Conservation (phyloP, 2,888 invertebrate genomes). For the Meteorus colon region DNA sequence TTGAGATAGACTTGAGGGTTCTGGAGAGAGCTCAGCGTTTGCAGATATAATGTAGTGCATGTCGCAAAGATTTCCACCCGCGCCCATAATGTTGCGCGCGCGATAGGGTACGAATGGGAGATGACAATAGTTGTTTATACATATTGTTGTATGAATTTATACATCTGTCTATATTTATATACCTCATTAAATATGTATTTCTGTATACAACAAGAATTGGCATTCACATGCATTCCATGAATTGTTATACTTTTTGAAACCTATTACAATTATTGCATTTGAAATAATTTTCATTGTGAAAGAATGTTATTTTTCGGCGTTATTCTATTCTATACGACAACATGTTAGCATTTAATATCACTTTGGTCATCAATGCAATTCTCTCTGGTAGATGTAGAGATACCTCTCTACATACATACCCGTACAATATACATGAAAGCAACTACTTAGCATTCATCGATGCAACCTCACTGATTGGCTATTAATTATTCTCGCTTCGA, state of each 20-base stretch:
- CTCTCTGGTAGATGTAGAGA: neutral
- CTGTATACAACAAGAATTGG: slow-evolving; percentile 4
- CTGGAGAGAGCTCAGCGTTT: slow-evolving; percentile 57
- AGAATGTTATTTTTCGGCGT: no score
- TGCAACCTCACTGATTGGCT: slow-evolving; percentile 67
- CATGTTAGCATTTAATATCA: no score
- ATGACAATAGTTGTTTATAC: neutral
- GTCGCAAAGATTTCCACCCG: slow-evolving; percentile 58
- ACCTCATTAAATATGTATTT: slow-evolving; percentile 32
- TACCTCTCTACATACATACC: neutral
- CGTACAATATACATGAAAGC: slow-evolving; percentile 6
- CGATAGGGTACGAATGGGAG: slow-evolving; percentile 11
- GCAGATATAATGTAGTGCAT: slow-evolving; percentile 60
- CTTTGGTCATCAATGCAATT: neutral
- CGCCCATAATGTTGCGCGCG: neutral
- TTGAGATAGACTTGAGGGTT: slow-evolving; percentile 56
- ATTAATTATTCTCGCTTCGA: slow-evolving; percentile 66
- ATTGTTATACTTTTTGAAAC: no score
- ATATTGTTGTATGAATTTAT: neutral
- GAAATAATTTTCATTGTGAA: no score
- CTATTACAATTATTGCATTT: no score
- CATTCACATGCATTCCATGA: neutral
- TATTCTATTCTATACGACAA: no score
- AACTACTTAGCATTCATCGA: slow-evolving; percentile 66
- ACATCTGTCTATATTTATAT: neutral